Evolutionary conservation across 2,888 invertebrate genomes (phyloP), one percentile per base, ranked within the genome.

Genomic region (Torymus aiolomorphi): DNA sequence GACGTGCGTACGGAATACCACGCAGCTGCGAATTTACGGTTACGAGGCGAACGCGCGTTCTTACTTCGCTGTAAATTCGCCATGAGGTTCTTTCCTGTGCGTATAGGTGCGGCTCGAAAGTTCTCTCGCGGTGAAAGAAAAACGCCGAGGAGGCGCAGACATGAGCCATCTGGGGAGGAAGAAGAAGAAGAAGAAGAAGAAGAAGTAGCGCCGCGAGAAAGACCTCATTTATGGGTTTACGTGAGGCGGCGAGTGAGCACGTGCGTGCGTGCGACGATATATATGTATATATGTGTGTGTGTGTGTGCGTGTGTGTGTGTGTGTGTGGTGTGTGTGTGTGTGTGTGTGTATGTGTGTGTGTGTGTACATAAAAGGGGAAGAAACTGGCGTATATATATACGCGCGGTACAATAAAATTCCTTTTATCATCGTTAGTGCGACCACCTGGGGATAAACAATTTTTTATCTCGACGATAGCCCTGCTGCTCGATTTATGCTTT

Each of bases 101-200:
- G 51, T 20, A 14, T n/a, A 49, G 10, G 1, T 1, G 13, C 16
- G 52, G n/a, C 73, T 54, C 4, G 54, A 65, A 73, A 52, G 61
- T 54, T 51, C 11, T 12, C 42, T 3, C n/a, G n/a, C n/a, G 12
- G n/a, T 24, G n/a, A 18, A n/a, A 16, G 66, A 63, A 51, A 56
- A 57, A 62, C 61, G 63, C 31, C 57, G 59, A 61, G 56, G 24
- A n/a, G 69, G 18, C 59, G 31, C 14, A 16, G 51, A 51, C 16
- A 52, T 5, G 56, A 62, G 51, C 62, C 76, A 73, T 76, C 76
- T 76, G 76, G 66, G 62, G 52, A 72, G 67, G 76, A 80, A 76
- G 80, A 71, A 61, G 67, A 42, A 42, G 31, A 80, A 76, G 80
- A 71, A 61, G 67, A 42, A 42, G 31, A 31, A 31, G 42, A 42